Conservation (phyloP, 2,888 invertebrate genomes). For the Gymnocheta viridis region DNA sequence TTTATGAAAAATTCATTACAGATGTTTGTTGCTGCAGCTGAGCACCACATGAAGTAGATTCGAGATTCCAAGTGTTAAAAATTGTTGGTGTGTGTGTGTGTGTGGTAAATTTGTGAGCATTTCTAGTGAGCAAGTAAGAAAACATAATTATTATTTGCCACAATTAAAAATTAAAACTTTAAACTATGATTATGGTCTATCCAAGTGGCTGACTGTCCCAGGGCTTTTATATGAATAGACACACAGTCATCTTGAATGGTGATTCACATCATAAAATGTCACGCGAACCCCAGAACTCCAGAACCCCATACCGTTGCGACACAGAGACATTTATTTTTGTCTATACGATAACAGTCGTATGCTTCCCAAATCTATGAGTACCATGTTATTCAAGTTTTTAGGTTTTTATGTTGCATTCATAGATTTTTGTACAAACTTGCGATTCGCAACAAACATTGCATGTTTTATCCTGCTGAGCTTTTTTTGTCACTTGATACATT, state of each 20-base stretch:
- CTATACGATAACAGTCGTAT: neutral
- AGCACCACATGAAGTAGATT: neutral
- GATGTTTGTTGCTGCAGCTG: conserved; percentile 51
- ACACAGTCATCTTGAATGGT: neutral
- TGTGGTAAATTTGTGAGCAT: conserved; percentile 55
- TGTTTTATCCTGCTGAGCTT: conserved; percentile 70
- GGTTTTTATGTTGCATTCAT: neutral
- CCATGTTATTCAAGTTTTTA: neutral
- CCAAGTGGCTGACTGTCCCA: neutral
- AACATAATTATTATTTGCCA: conserved; percentile 68
- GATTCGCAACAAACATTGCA: conserved; percentile 50
- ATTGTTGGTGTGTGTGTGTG: conserved; percentile 26
- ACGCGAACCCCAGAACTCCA: conserved; percentile 67
- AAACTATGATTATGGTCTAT: conserved; percentile 38
- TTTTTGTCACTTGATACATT: conserved; percentile 69
- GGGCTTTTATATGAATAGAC: neutral
- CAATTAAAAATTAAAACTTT: conserved; percentile 67
- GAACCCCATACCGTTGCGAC: neutral
- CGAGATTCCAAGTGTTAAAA: conserved; percentile 27
- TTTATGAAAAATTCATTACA: conserved; percentile 23
- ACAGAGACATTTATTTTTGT: conserved; percentile 47
- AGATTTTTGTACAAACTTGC: conserved; percentile 25
- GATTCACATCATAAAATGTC: conserved; percentile 70
- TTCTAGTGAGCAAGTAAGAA: conserved; percentile 31
- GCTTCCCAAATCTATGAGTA: neutral